These are phyloP conservation scores for Slavum lentiscoides DNA, from an alignment of 2,888 invertebrate genomes.

Conservation along the genomic window DNA sequence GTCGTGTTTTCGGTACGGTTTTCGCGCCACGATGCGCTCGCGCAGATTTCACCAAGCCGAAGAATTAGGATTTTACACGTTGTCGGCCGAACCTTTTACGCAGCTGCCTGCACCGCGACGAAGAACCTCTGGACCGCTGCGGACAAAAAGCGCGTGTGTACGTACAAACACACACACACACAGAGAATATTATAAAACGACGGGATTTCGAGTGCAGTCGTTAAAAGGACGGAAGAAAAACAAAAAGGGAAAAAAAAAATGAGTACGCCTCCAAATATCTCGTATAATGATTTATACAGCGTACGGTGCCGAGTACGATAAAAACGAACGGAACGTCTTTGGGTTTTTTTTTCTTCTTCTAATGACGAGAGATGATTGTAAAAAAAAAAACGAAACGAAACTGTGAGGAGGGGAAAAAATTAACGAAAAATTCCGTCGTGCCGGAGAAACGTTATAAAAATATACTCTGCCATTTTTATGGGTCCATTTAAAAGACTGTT, in stretches of 20 bases:
- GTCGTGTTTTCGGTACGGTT: too few relatives aligned
- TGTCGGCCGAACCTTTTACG: too few relatives aligned
- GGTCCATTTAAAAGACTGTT: too few relatives aligned
- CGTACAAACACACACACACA: too few relatives aligned
- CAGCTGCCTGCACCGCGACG: too few relatives aligned
- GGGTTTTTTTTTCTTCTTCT: background rate
- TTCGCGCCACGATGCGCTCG: too few relatives aligned
- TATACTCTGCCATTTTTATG: conserved; percentile 6
- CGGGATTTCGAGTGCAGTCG: conserved; percentile 30
- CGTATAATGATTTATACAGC: too few relatives aligned
- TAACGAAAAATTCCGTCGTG: conserved; percentile 32
- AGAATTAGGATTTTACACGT: too few relatives aligned
- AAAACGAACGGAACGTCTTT: background rate
- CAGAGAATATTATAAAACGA: background rate
- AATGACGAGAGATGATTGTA: conserved; percentile 2
- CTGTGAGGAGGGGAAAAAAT: background rate
- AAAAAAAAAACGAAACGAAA: background rate
- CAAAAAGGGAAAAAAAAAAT: background rate
- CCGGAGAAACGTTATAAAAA: conserved; percentile 8
- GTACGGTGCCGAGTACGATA: background rate
- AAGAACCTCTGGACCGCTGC: too few relatives aligned
- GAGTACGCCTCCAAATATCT: background rate
- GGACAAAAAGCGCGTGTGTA: too few relatives aligned
- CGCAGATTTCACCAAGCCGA: too few relatives aligned
- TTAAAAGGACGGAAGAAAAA: conserved; percentile 33